Percentiles rank a stretch among this genome's conserved stretches.
These are phyloP conservation scores for Falco concolor DNA, from an alignment of 2,797 vertebrate genomes.

Conservation along the genomic window DNA sequence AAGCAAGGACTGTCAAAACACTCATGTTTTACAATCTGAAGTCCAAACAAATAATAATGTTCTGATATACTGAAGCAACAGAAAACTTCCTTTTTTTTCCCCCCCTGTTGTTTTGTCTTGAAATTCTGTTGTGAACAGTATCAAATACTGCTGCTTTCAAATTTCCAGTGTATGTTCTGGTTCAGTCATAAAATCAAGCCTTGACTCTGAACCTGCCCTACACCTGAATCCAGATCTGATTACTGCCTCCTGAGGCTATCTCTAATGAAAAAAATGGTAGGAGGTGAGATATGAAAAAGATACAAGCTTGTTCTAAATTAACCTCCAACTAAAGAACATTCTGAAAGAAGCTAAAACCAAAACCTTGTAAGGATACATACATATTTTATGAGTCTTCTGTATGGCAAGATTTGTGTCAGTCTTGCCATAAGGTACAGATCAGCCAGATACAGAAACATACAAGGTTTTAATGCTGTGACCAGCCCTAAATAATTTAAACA, in stretches of 20 bases:
- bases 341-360: neutral
- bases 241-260: neutral
- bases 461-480: neutral
- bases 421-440: neutral
- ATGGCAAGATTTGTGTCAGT: neutral
- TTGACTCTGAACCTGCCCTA: neutral
- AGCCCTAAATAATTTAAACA: neutral
- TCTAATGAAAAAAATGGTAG: neutral
- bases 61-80: neutral
- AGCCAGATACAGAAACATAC: neutral
- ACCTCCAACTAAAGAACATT: neutral
- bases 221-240: neutral
- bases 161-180: neutral
- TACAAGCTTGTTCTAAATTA: neutral
- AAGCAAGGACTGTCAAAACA: conserved; percentile 9
- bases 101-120: neutral
- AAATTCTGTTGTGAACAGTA: neutral
- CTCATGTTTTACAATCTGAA: neutral
- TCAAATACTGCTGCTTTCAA: neutral
- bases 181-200: neutral
- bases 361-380: neutral
- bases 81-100: neutral
- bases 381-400: neutral
- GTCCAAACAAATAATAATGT: neutral
- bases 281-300: neutral